Evolutionary conservation across 2,888 invertebrate genomes (phyloP).

Genomic region (Drosophila mulleri): DNA sequence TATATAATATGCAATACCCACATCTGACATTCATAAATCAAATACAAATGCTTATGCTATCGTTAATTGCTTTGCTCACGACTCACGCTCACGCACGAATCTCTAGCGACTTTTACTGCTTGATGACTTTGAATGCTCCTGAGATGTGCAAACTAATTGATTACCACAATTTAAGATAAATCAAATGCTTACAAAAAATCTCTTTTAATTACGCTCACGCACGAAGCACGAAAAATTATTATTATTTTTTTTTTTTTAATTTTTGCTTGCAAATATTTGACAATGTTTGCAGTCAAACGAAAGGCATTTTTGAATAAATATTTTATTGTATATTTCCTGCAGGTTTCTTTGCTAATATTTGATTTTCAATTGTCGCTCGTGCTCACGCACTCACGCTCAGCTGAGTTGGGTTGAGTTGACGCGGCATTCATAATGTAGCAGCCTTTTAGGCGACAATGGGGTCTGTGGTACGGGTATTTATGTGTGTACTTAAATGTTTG

Average conservation of each 20-base stretch:
- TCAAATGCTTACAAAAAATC: not conserved
- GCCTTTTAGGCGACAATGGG: conserved; percentile 59
- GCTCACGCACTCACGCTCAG: conserved; percentile 16
- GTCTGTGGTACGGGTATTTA: conserved; percentile 33
- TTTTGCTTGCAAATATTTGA: not conserved
- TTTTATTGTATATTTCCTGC: not conserved
- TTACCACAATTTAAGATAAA: not conserved
- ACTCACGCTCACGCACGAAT: conserved; percentile 1
- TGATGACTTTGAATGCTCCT: not conserved
- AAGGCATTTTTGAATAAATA: not conserved
- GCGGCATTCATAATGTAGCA: conserved; percentile 57
- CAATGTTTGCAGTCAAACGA: not conserved
- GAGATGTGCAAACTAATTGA: not conserved
- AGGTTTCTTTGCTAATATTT: not conserved
- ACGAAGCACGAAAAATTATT: not conserved
- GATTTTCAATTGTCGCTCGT: not conserved
- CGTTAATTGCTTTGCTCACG: conserved; percentile 8
- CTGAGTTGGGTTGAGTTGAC: not conserved
- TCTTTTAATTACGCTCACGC: not conserved
- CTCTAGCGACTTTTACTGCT: not conserved
- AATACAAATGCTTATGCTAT: no score
- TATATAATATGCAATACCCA: not conserved
- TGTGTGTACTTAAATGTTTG: conserved; percentile 56
- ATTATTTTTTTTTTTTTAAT: not conserved
- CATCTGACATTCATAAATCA: not conserved